Percentiles rank a stretch among this genome's conserved stretches.
Evolutionary conservation across 2,113 vertebrate species (phyloP).

Genomic region (Typhlomys cinereus): DNA sequence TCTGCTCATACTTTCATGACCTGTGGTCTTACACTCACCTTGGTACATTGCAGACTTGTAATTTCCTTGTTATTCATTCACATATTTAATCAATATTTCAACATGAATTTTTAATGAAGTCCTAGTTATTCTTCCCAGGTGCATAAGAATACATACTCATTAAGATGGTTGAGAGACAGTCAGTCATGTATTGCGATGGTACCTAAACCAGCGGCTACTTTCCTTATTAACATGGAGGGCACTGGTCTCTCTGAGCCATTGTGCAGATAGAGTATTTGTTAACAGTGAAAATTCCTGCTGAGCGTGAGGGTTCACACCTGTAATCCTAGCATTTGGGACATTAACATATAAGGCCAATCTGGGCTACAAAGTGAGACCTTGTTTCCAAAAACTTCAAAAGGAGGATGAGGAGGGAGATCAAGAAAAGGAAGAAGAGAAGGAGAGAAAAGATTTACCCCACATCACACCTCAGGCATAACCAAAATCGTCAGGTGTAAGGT

Average conservation of each 20-base stretch:
- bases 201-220: slow-evolving; percentile 21
- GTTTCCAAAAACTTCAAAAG: not conserved
- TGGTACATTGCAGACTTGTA: too few species aligned
- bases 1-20: not conserved
- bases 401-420: not conserved
- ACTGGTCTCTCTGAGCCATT: not conserved
- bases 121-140: not conserved
- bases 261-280: not conserved
- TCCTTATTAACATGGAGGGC: not conserved
- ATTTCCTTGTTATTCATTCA: not conserved
- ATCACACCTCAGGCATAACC: not conserved
- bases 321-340: not conserved
- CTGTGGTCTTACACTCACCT: not conserved
- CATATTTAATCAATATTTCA: slow-evolving; percentile 17
- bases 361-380: not conserved
- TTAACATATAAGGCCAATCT: not conserved
- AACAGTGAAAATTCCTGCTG: not conserved
- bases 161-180: not conserved
- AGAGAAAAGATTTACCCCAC: not conserved
- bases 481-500: not conserved
- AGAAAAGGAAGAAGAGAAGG: not conserved
- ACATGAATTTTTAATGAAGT: not conserved
- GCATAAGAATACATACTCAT: not conserved
- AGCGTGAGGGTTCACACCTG: not conserved
- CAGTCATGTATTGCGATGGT: not conserved